Evolutionary conservation across 2,113 vertebrate species (phyloP).

Genomic region (Stictonetta naevosa): DNA sequence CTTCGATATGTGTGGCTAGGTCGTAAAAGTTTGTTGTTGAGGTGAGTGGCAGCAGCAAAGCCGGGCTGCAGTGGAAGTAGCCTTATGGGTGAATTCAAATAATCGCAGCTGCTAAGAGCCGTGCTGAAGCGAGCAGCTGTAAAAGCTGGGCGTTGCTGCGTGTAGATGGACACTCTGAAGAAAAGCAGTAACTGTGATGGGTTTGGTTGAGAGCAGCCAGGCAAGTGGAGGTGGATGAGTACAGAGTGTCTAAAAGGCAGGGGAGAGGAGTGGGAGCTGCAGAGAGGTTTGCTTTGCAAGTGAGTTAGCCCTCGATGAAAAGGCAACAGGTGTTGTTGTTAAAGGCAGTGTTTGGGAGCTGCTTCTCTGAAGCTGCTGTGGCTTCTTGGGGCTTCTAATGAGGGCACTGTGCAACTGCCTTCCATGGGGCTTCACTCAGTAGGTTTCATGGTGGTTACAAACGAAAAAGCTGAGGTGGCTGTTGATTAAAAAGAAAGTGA

Average conservation of each 20-base stretch:
- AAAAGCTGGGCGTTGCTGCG: not conserved
- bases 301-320: not conserved
- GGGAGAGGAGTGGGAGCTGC: not conserved
- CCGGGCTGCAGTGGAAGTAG: not conserved
- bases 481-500: not conserved
- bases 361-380: not conserved
- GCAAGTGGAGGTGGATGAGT: not conserved
- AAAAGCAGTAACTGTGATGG: not conserved
- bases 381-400: not conserved
- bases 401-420: not conserved
- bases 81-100: not conserved
- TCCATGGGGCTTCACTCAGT: not conserved
- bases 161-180: not conserved
- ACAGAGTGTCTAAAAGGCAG: not conserved
- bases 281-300: not conserved
- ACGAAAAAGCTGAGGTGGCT: not conserved
- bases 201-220: rapidly evolving
- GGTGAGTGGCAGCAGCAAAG: not conserved
- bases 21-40: too few species aligned
- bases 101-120: not conserved
- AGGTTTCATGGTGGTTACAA: not conserved
- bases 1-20: too few species aligned
- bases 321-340: not conserved
- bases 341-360: not conserved
- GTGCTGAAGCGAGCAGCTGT: not conserved